These are phyloP conservation scores for Lagopus muta DNA, from an alignment of 2,113 vertebrate genomes.

Conservation along the genomic window DNA sequence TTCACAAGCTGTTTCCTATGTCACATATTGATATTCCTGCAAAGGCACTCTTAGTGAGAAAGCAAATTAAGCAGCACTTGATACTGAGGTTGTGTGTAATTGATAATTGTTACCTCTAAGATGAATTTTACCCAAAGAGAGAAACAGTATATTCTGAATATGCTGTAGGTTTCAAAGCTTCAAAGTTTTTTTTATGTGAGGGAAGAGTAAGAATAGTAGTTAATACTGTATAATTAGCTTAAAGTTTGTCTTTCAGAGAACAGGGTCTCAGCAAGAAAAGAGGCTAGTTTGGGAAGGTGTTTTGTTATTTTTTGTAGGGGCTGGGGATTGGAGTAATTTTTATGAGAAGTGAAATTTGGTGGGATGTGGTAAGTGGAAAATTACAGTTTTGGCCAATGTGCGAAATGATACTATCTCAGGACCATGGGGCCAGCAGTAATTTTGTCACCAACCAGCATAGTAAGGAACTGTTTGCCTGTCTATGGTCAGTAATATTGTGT, in stretches of 20 bases:
- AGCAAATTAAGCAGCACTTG: neutral
- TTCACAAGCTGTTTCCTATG: neutral
- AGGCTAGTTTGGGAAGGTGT: neutral
- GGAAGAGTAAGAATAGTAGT: neutral
- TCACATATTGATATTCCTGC: neutral
- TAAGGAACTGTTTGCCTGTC: neutral
- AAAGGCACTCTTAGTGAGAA: constrained; percentile 5
- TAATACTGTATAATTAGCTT: neutral
- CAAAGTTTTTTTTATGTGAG: neutral
- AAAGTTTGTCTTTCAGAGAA: neutral
- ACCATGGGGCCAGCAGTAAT: neutral
- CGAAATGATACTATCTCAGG: fast-evolving
- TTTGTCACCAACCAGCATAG: neutral
- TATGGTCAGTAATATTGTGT: neutral
- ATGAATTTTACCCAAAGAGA: neutral
- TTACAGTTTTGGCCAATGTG: neutral
- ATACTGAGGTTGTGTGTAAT: constrained; percentile 3
- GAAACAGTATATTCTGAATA: neutral
- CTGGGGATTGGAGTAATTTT: neutral
- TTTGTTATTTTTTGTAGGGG: fast-evolving
- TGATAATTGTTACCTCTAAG: neutral
- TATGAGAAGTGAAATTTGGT: neutral
- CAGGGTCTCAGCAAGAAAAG: neutral
- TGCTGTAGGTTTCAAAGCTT: neutral
- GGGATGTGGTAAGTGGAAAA: neutral